phyloP scores from a whole-genome alignment of 2,113 vertebrate species.

The Andinoacara biseriatus region DNA sequence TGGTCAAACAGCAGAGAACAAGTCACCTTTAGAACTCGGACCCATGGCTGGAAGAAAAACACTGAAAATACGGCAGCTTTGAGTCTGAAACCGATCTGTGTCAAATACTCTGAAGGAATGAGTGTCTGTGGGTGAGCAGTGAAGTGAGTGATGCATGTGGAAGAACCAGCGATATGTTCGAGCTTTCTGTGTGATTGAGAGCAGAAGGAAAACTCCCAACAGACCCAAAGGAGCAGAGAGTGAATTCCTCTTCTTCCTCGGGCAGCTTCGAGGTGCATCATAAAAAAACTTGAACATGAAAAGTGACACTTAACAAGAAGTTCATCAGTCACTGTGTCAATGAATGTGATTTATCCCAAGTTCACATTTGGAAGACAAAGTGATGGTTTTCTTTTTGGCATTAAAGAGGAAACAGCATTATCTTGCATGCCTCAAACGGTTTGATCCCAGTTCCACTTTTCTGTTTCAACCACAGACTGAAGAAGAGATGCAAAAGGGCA shows the following conservation, averaged over 20 bases:
- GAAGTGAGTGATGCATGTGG: background rate
- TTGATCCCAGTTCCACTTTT: constrained; percentile 56
- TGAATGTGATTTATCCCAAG: background rate
- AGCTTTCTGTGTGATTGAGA: background rate
- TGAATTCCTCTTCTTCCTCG: background rate
- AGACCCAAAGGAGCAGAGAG: background rate
- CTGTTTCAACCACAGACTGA: constrained; percentile 51
- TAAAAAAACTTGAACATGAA: background rate
- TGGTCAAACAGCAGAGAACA: background rate
- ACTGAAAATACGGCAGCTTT: background rate
- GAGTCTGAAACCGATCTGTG: background rate
- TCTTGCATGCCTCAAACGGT: constrained; percentile 16
- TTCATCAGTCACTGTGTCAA: background rate
- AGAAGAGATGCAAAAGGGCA: background rate
- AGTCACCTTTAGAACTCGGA: background rate
- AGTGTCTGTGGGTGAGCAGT: background rate
- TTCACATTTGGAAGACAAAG: background rate
- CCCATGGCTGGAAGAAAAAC: background rate
- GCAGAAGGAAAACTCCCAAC: too few species aligned
- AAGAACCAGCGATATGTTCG: background rate
- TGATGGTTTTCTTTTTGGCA: background rate
- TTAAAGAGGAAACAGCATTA: constrained; percentile 27
- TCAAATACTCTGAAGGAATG: background rate
- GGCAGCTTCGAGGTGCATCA: background rate
- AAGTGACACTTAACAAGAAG: background rate